Evolutionary conservation across 1,140 invertebrate genomes (phyloP), one percentile per base, ranked within the genome.

Genomic region (Plectus sambesii): DNA sequence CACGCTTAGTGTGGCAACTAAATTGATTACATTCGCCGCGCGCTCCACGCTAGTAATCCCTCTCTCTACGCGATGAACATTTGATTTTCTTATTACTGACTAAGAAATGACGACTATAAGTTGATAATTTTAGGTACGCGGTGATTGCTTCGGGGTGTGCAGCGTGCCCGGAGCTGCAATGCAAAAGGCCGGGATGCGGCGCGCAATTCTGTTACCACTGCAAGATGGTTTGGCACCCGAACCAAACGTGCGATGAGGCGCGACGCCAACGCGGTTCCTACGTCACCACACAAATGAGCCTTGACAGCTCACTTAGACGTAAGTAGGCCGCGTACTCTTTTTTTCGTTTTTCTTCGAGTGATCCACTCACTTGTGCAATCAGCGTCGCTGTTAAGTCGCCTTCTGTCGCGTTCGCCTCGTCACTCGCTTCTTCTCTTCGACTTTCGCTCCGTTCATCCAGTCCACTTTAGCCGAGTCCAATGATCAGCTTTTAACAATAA

Each of bases 131-230:
- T 66, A 85, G 85, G 59, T 93, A 85, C 75, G 88, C 87, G 52
- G 87, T 96, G 39, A 87, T 96, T 63, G 90, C 90, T 23, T 78
- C 80, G 20, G 87, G 87, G 17, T 96, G 90, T 74, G 90, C 90
- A 29, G 87, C 87, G 30, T 97, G 90, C 73, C 90, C 90, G 17
- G 87, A 88, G 70, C 73, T 96, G 58, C 79, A 82, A 61, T 97
- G 90, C 72, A 82, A 86, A 67, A 77, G 87, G 27, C 84, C 84
- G 3, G 87, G 85, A 6, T 96, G 90, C 70, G 82, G 85, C 63
- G 85, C 85, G 2, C 82, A 82, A 38, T 97, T 97, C 74, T 97
- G 90, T 73, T 97, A 97, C 73, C 88, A 96, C 72, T 96, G 89
- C 72, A 74, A 76, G 41, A 52, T 50, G 19, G n/a, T n/a, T 60